Evolutionary conservation across 2,113 vertebrate genomes (phyloP).

Genomic region (Caranx ignobilis): DNA sequence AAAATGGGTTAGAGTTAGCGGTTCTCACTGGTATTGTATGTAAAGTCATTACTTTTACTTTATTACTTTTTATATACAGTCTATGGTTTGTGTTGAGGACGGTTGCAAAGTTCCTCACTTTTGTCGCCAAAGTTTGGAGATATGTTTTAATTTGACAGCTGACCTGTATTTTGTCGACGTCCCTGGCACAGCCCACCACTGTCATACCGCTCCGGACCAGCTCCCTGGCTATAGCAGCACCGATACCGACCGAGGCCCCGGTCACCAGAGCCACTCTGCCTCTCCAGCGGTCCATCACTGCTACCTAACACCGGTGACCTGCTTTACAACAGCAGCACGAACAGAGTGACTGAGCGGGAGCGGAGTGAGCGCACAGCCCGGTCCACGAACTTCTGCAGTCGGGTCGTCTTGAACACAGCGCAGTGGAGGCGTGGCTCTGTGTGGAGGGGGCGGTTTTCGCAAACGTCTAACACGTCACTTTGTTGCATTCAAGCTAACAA

Average conservation of each 20-base stretch:
- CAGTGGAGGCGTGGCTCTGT: too few relatives aligned
- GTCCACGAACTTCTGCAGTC: too few relatives aligned
- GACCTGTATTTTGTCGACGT: slow-evolving; percentile 89
- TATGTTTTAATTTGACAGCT: background rate
- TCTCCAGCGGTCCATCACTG: slow-evolving; percentile 88
- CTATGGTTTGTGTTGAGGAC: too few relatives aligned
- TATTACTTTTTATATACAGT: too few relatives aligned
- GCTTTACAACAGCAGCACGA: background rate
- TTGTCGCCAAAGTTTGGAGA: too few relatives aligned
- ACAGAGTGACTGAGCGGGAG: too few relatives aligned
- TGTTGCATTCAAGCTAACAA: background rate
- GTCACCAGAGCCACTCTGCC: slow-evolving; percentile 90
- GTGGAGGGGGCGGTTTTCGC: too few relatives aligned
- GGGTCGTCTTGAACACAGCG: slow-evolving; percentile 11
- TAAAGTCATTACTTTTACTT: too few relatives aligned
- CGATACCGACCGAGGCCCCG: slow-evolving; percentile 90
- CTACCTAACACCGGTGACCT: background rate
- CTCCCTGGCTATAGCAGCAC: slow-evolving; percentile 85
- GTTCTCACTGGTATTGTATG: too few relatives aligned
- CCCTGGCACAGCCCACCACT: slow-evolving; percentile 90
- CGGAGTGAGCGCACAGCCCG: too few relatives aligned
- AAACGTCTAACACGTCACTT: background rate
- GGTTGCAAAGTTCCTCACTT: too few relatives aligned
- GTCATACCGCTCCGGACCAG: slow-evolving; percentile 89
- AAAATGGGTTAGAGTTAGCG: too few relatives aligned